A percentile compares a stretch with the other conserved stretches of the same genome.
Conservation (phyloP, 2,113 vertebrate species). For the Macheiramphus alcinus region DNA sequence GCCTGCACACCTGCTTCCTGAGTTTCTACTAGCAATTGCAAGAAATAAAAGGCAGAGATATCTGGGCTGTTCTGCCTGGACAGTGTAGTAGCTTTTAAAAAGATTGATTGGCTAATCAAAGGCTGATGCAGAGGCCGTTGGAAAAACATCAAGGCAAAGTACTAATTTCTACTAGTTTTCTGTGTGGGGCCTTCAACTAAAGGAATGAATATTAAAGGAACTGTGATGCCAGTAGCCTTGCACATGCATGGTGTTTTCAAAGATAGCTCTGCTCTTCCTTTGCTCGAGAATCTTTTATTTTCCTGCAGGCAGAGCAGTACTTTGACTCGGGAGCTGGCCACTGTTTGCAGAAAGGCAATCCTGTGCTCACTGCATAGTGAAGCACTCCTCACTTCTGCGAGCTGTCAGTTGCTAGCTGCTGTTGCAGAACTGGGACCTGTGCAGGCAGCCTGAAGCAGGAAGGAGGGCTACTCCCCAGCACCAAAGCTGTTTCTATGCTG, state of each 20-base stretch:
- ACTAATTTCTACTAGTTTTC: neutral
- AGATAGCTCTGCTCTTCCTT: neutral
- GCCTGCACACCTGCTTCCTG: neutral
- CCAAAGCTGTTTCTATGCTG: neutral
- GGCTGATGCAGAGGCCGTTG: neutral
- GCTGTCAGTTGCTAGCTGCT: accelerated
- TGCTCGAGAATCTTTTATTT: neutral
- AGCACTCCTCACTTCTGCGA: neutral
- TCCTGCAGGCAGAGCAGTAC: neutral
- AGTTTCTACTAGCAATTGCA: neutral
- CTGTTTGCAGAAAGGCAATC: neutral
- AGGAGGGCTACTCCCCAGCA: neutral
- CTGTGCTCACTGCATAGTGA: neutral
- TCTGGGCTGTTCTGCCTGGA: neutral
- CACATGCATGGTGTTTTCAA: neutral
- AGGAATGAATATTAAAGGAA: neutral
- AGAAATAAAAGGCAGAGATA: neutral
- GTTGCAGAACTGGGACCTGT: neutral
- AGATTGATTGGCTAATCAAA: neutral
- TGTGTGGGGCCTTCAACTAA: neutral
- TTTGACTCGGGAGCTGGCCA: neutral
- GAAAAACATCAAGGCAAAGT: neutral
- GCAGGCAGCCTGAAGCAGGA: neutral
- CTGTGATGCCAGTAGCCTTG: neutral
- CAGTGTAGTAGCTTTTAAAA: neutral